Evolutionary conservation across 2,113 vertebrate genomes (phyloP).

Genomic region (Rhinopomastus cyanomelas): DNA sequence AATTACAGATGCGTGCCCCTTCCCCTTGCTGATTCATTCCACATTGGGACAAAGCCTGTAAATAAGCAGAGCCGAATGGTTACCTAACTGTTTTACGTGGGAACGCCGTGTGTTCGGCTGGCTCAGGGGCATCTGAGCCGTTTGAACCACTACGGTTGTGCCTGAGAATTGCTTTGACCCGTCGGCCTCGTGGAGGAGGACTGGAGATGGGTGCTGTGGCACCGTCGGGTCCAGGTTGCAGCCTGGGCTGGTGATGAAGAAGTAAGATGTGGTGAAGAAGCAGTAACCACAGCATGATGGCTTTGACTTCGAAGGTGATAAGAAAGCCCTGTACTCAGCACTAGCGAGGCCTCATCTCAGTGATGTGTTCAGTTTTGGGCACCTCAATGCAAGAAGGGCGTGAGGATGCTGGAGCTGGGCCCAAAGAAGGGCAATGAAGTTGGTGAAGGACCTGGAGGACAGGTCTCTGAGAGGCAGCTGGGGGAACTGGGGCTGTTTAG

Average conservation of each 20-base stretch:
- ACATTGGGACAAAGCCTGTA: slow-evolving; percentile 19
- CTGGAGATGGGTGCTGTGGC: not conserved
- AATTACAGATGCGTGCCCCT: slow-evolving; percentile 19
- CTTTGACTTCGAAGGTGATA: not conserved
- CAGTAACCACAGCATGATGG: accelerated
- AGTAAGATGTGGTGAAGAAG: not conserved
- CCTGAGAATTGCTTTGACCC: not conserved
- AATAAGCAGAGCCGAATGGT: slow-evolving; percentile 24
- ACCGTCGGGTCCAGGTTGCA: not conserved
- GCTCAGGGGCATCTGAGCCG: not conserved
- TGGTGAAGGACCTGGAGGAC: no score
- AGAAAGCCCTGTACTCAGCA: no score
- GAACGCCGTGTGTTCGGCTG: accelerated
- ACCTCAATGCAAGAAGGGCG: no score
- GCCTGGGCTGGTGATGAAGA: not conserved
- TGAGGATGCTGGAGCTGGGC: no score
- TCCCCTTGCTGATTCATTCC: slow-evolving; percentile 48
- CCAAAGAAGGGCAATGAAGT: no score
- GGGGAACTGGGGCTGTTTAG: no score
- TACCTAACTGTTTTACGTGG: not conserved
- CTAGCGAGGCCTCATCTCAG: no score
- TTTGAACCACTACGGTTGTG: not conserved
- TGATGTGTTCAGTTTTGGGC: no score
- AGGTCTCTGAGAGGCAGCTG: no score
- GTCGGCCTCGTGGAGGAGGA: accelerated